A percentile compares a stretch with the other conserved stretches of the same genome.
phyloP scores from a whole-genome alignment of 2,888 invertebrate genomes.

The Chymomyza fuscimana region DNA sequence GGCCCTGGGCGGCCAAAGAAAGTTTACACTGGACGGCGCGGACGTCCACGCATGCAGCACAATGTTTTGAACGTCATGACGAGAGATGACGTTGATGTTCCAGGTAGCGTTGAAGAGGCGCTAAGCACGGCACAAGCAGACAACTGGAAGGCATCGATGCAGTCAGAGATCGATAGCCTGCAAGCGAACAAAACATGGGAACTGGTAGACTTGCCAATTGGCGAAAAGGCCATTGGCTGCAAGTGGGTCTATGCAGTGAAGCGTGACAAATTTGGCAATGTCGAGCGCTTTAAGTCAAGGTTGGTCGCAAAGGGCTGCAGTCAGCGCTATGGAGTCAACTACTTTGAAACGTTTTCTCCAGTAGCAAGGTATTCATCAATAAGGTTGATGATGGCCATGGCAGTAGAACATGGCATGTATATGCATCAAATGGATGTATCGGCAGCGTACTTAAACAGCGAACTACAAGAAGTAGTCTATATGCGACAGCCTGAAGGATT shows the following conservation, averaged over 20 bases:
- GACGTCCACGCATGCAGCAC: slow-evolving; percentile 11
- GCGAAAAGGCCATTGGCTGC: too few relatives aligned
- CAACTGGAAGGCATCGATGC: too few relatives aligned
- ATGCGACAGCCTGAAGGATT: slow-evolving; percentile 43
- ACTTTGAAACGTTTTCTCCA: slow-evolving; percentile 42
- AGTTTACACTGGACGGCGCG: slow-evolving; percentile 3
- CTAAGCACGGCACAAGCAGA: too few relatives aligned
- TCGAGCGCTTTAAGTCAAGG: slow-evolving; percentile 37
- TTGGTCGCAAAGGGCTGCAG: slow-evolving; percentile 42
- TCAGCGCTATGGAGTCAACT: slow-evolving; percentile 37
- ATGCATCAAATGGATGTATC: slow-evolving; percentile 49
- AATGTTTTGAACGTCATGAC: slow-evolving; percentile 11
- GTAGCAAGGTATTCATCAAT: slow-evolving; percentile 42
- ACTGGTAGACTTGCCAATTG: slow-evolving; percentile 37
- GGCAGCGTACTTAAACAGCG: slow-evolving; percentile 46
- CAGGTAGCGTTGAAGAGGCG: slow-evolving; percentile 9
- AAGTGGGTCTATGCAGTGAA: too few relatives aligned
- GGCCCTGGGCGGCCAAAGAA: slow-evolving; percentile 5
- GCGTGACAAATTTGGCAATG: slow-evolving; percentile 25
- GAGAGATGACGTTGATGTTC: slow-evolving; percentile 5
- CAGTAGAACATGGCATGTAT: slow-evolving; percentile 35
- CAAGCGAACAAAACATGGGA: slow-evolving; percentile 37
- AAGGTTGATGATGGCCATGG: slow-evolving; percentile 40
- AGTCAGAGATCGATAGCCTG: slow-evolving; percentile 11
- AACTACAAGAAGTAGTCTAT: slow-evolving; percentile 41